Evolutionary conservation across 92 coral and sea anemone genomes (phyloP).

Genomic region (Diadumene lineata): DNA sequence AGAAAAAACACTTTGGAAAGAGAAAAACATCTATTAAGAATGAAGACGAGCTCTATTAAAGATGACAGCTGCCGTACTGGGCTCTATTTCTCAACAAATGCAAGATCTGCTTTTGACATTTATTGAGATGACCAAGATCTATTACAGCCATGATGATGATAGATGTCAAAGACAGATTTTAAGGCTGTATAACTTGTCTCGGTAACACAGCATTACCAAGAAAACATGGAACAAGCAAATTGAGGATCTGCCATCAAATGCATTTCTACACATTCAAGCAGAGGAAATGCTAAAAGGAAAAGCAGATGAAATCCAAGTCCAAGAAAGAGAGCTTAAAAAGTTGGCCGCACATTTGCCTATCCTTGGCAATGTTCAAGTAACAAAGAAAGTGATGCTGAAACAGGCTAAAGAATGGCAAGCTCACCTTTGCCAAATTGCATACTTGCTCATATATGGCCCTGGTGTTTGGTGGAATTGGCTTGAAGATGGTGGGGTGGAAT

Average conservation of each 20-base stretch:
- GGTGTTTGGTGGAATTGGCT: constrained; percentile 55
- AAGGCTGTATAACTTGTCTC: constrained; percentile 37
- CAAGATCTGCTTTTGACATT: constrained; percentile 19
- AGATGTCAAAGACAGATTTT: constrained; percentile 28
- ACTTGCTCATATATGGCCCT: constrained; percentile 44
- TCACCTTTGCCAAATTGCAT: constrained; percentile 42
- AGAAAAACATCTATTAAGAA: constrained; percentile 18
- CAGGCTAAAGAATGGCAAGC: constrained; percentile 46
- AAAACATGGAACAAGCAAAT: background rate
- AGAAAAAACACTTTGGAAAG: background rate
- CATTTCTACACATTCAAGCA: background rate
- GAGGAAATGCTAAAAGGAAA: background rate
- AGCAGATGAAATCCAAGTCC: constrained; percentile 13
- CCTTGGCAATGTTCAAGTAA: constrained; percentile 32
- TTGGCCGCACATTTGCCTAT: constrained; percentile 28
- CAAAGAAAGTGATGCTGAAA: constrained; percentile 27
- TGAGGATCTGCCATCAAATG: constrained; percentile 12
- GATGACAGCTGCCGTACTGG: constrained; percentile 11
- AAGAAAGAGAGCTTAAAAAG: constrained; percentile 43
- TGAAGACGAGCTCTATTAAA: constrained; percentile 8
- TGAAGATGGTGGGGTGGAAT: constrained; percentile 50
- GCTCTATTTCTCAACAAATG: background rate
- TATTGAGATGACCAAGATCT: constrained; percentile 26
- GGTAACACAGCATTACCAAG: constrained; percentile 29
- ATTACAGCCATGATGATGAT: constrained; percentile 24